A percentile compares a stretch with the other conserved stretches of the same genome.
These are phyloP conservation scores for Buteo buteo DNA, from an alignment of 2,113 vertebrate species.

Conservation along the genomic window DNA sequence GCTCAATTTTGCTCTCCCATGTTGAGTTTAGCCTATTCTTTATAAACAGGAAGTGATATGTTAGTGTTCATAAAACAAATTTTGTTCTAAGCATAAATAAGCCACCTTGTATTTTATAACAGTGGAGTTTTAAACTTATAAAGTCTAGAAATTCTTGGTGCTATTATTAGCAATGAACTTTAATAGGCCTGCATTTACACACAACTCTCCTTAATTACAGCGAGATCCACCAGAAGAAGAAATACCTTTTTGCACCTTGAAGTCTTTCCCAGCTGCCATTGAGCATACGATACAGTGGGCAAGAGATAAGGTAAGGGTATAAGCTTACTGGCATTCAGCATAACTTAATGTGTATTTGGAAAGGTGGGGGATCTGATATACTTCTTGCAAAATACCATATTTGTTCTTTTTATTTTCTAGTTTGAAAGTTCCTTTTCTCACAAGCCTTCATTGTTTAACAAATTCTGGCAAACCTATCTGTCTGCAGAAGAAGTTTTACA, in stretches of 20 bases:
- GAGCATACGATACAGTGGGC: constrained; percentile 99
- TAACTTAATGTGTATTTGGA: not conserved
- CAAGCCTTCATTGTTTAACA: constrained; percentile 93
- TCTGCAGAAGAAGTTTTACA: constrained; percentile 87
- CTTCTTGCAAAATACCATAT: not conserved
- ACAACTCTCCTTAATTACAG: constrained; percentile 63
- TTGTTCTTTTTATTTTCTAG: constrained; percentile 70
- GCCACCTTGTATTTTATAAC: not conserved
- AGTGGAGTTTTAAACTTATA: not conserved
- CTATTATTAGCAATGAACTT: not conserved
- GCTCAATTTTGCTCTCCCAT: not conserved
- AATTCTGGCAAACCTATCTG: constrained; percentile 92
- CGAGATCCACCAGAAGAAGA: constrained; percentile 97
- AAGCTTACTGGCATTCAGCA: not conserved
- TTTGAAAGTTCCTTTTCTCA: constrained; percentile 95
- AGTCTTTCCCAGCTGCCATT: constrained; percentile 96
- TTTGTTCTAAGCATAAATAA: not conserved
- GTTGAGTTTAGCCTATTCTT: not conserved
- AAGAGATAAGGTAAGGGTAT: constrained; percentile 88
- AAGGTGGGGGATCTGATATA: not conserved
- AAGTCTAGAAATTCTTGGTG: not conserved
- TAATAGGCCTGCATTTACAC: not conserved
- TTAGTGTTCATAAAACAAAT: not conserved
- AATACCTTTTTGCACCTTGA: constrained; percentile 98
- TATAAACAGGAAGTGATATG: not conserved